Evolutionary conservation across 2,113 vertebrate genomes (phyloP).

Genomic region (Empidonax traillii): DNA sequence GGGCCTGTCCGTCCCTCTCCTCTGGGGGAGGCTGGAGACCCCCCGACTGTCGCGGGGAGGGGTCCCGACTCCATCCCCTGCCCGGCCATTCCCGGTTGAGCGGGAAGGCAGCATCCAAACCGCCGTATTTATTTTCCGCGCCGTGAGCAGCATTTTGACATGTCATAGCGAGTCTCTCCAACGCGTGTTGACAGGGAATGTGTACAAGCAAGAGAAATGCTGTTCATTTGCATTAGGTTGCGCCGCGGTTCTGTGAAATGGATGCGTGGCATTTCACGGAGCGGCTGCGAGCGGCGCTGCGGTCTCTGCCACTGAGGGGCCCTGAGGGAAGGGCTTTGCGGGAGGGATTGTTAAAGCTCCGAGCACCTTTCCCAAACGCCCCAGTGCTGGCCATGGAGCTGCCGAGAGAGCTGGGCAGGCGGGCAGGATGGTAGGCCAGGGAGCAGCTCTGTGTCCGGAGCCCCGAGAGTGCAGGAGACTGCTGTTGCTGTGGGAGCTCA

Average conservation of each 20-base stretch:
- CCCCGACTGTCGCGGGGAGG: neutral
- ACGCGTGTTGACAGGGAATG: neutral
- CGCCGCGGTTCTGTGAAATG: neutral
- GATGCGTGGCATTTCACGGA: neutral
- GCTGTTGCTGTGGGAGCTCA: neutral
- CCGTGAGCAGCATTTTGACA: neutral
- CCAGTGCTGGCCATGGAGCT: accelerated
- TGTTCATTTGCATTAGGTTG: neutral
- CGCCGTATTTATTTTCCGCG: neutral
- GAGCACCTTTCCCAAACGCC: accelerated
- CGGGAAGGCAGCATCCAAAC: neutral
- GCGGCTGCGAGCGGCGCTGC: neutral
- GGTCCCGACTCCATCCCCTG: neutral
- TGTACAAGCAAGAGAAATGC: neutral
- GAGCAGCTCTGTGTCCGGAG: neutral
- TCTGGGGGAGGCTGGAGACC: neutral
- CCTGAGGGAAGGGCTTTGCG: neutral
- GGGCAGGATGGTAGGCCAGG: neutral
- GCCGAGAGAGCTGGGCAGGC: neutral
- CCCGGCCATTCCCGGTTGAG: accelerated
- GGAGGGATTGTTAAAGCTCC: accelerated
- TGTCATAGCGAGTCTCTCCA: neutral
- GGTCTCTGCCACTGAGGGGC: neutral
- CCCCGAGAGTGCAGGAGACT: neutral
- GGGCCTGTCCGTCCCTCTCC: neutral